phyloP scores from a whole-genome alignment of 2,888 invertebrate genomes.

The Cryptus viduatorius region DNA sequence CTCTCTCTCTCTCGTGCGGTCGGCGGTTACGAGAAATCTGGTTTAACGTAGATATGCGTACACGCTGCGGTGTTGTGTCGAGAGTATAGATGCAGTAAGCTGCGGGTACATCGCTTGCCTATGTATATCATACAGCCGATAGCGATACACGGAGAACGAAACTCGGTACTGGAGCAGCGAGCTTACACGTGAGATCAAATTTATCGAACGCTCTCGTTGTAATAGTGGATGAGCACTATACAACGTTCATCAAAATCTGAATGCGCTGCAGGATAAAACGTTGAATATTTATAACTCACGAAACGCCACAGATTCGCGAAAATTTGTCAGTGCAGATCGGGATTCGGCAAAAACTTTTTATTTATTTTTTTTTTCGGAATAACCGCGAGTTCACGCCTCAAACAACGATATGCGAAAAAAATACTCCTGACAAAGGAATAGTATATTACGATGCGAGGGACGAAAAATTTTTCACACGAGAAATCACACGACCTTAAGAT shows the following conservation, averaged over 20 bases:
- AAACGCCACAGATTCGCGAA: background rate
- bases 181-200: constrained; percentile 34
- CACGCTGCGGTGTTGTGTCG: background rate
- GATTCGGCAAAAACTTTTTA: background rate
- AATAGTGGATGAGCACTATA: constrained; percentile 21
- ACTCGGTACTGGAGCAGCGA: background rate
- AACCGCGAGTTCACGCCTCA: background rate
- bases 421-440: background rate
- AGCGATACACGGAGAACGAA: constrained; percentile 24
- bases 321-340: background rate
- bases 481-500: no score
- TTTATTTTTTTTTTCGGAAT: background rate
- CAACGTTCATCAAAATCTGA: constrained; percentile 28
- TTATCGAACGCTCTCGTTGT: background rate
- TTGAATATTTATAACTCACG: background rate
- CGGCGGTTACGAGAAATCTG: constrained; percentile 14
- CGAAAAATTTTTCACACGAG: no score
- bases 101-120: constrained; percentile 19
- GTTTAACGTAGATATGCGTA: constrained; percentile 15
- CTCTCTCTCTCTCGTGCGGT: constrained; percentile 8
- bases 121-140: constrained; percentile 7
- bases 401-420: background rate
- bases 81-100: background rate
- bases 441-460: no score
- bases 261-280: constrained; percentile 10